These are phyloP conservation scores for Siniperca scherzeri DNA, from an alignment of 2,797 vertebrate genomes.

Conservation along the genomic window DNA sequence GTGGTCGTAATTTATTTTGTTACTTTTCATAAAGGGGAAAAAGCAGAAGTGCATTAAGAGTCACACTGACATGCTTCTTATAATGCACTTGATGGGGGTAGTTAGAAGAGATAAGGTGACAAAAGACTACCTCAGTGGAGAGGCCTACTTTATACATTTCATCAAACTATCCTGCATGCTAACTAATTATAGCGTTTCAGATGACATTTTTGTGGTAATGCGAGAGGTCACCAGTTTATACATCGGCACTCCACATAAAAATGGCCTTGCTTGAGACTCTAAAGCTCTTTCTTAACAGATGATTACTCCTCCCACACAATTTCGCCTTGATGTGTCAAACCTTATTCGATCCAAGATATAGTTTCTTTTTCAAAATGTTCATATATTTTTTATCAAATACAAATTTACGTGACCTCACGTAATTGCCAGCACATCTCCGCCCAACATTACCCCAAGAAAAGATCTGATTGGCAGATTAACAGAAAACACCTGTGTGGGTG, in stretches of 20 bases:
- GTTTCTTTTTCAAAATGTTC: neutral
- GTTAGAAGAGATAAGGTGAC: constrained; percentile 8
- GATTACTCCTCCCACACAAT: neutral
- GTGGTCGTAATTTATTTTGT: neutral
- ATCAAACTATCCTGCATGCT: neutral
- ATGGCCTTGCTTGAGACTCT: neutral
- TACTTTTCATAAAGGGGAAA: neutral
- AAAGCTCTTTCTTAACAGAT: neutral
- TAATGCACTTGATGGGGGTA: neutral
- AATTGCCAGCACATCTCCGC: no score
- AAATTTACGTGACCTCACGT: neutral
- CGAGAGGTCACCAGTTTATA: neutral
- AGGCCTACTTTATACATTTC: neutral
- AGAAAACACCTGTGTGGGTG: no score
- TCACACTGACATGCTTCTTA: neutral
- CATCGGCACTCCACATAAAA: neutral
- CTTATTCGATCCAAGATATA: neutral
- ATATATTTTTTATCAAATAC: neutral
- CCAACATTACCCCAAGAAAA: neutral
- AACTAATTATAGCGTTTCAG: neutral
- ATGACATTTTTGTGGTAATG: neutral
- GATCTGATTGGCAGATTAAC: neutral
- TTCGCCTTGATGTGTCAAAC: neutral
- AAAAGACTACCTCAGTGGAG: neutral
- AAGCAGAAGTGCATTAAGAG: neutral